Percentiles rank a stretch among this genome's conserved stretches.
Conservation (phyloP, 2,797 vertebrate species). For the Gobio occitaniae region DNA sequence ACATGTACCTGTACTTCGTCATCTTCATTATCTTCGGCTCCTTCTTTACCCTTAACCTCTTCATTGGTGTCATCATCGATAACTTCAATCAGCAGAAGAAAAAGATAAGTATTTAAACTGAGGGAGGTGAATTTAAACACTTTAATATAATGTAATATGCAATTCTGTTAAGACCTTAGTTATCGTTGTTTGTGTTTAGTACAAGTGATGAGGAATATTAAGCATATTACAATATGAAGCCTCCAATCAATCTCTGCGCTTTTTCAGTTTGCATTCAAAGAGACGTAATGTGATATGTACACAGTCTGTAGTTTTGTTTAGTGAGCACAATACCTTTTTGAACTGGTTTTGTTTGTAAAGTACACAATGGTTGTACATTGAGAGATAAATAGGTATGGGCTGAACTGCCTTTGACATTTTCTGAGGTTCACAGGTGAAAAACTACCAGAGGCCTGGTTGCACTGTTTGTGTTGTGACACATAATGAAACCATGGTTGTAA, state of each 20-base stretch:
- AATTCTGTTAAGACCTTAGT: neutral
- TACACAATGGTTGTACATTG: slow-evolving; percentile 12
- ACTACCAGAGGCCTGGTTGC: slow-evolving; percentile 6
- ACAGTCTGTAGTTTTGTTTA: slow-evolving; percentile 4
- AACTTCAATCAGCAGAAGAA: slow-evolving; percentile 99
- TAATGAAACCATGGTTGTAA: slow-evolving; percentile 71
- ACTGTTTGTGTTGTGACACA: slow-evolving; percentile 8
- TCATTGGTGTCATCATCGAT: slow-evolving; percentile 99
- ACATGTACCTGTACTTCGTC: slow-evolving; percentile 99
- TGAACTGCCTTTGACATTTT: slow-evolving; percentile 34
- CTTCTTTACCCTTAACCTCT: slow-evolving; percentile 98
- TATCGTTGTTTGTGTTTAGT: neutral
- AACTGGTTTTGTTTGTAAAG: slow-evolving; percentile 36
- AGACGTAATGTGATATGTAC: neutral
- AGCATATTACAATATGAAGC: neutral
- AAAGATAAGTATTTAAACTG: slow-evolving; percentile 89
- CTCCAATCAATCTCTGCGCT: neutral
- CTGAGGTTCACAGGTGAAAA: slow-evolving; percentile 42
- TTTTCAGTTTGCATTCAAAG: slow-evolving; percentile 8
- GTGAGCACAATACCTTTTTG: slow-evolving; percentile 17
- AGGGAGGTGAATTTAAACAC: neutral
- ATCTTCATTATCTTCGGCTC: slow-evolving; percentile 99
- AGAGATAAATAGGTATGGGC: neutral
- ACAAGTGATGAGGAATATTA: neutral
- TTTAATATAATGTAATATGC: neutral